A percentile compares a stretch with the other conserved stretches of the same genome.
Conservation (phyloP, 2,797 vertebrate genomes). For the Rhinatrema bivittatum region DNA sequence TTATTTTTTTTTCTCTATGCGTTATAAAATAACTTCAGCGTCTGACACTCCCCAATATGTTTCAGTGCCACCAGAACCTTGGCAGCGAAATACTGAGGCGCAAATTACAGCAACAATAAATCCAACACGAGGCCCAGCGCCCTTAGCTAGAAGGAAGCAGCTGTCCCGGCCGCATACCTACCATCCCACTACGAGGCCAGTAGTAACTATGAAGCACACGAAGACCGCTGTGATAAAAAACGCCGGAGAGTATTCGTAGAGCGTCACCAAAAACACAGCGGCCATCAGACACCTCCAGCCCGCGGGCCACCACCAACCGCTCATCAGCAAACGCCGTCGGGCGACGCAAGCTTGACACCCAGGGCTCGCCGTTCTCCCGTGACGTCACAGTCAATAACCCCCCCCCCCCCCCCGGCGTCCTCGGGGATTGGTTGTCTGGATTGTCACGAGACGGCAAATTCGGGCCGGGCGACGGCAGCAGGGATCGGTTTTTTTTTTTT, state of each 20-base stretch:
- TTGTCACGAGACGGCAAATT: background rate
- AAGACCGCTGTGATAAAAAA: slow-evolving; percentile 84
- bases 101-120: too few relatives aligned
- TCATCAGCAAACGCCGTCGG: accelerated
- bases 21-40: too few relatives aligned
- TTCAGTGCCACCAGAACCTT: too few relatives aligned
- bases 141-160: background rate
- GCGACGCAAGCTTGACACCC: accelerated
- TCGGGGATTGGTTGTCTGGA: background rate
- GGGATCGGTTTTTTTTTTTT: too few relatives aligned
- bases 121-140: background rate
- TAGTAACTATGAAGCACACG: slow-evolving; percentile 85
- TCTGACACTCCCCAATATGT: background rate
- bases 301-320: background rate
- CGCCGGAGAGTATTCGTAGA: slow-evolving; percentile 86
- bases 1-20: too few relatives aligned
- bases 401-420: too few relatives aligned
- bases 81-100: too few relatives aligned
- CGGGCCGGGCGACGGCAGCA: slow-evolving; percentile 1
- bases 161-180: slow-evolving; percentile 43
- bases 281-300: slow-evolving; percentile 54
- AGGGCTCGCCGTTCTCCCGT: too few relatives aligned
- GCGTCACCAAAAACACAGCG: slow-evolving; percentile 71
- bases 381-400: too few relatives aligned
- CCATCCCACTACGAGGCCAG: slow-evolving; percentile 83